These are phyloP conservation scores for Boloria selene DNA, from an alignment of 2,888 invertebrate species.

Conservation along the genomic window DNA sequence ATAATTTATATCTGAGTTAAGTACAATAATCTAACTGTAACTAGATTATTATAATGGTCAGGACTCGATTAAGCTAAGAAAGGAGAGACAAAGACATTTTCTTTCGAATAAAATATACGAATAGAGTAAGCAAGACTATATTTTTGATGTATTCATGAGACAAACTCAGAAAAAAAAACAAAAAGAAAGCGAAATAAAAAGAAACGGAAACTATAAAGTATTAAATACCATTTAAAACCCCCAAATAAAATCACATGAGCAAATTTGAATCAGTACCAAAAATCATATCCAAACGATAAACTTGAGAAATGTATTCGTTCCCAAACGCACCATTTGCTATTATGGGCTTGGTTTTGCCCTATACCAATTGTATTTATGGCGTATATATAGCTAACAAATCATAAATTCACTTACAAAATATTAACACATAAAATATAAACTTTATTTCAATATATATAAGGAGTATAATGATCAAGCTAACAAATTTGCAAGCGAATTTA, in stretches of 20 bases:
- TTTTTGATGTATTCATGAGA: background rate
- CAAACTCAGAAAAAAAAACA: background rate
- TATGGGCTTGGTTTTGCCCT: constrained; percentile 59
- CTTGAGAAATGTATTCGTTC: constrained; percentile 60
- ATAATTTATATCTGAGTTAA: too few species aligned
- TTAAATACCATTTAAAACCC: constrained; percentile 15
- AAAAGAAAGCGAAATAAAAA: background rate
- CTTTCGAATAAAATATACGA: too few species aligned
- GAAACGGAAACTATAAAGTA: background rate
- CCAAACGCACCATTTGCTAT: constrained; percentile 66
- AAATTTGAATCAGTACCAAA: constrained; percentile 45
- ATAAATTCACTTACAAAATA: constrained; percentile 1
- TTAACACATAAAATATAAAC: constrained; percentile 5
- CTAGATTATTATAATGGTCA: too few species aligned
- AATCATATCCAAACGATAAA: constrained; percentile 62
- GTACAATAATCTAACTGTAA: too few species aligned
- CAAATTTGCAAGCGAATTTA: constrained; percentile 25
- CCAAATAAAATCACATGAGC: constrained; percentile 6
- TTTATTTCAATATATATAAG: background rate
- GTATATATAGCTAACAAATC: constrained; percentile 36
- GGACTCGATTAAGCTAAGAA: too few species aligned
- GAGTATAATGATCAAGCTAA: background rate
- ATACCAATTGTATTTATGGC: constrained; percentile 56
- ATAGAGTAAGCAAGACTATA: too few species aligned
- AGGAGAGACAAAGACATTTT: too few species aligned